These are phyloP conservation scores for Brachionus manjavacas DNA, from an alignment of 1,140 invertebrate species.

Conservation along the genomic window DNA sequence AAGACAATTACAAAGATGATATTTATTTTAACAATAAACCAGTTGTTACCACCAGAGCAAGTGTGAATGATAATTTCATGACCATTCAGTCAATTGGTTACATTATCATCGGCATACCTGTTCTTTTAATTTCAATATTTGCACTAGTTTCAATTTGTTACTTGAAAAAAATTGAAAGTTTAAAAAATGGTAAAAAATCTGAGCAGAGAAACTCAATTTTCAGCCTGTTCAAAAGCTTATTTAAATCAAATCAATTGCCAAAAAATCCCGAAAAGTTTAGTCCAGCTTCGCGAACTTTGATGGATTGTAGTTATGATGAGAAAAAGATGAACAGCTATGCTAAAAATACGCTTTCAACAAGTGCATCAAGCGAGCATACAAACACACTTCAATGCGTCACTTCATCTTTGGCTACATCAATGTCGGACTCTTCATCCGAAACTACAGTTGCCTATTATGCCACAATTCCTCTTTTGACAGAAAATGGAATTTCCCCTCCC, in stretches of 20 bases:
- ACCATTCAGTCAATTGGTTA: slow-evolving; percentile 29
- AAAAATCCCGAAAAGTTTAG: background rate
- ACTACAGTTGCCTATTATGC: slow-evolving; percentile 40
- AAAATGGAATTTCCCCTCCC: background rate
- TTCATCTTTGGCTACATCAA: background rate
- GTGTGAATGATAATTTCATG: background rate
- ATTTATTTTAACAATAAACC: slow-evolving; percentile 1
- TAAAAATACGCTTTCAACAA: slow-evolving; percentile 21
- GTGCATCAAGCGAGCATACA: slow-evolving; percentile 24
- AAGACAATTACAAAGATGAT: background rate
- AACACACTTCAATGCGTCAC: background rate
- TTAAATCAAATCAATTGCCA: background rate
- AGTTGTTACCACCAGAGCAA: background rate
- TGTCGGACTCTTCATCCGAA: slow-evolving; percentile 27
- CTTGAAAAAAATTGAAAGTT: slow-evolving; percentile 12
- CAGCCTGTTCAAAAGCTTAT: background rate
- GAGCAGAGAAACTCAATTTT: background rate
- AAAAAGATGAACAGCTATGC: background rate
- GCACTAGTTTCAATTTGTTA: slow-evolving; percentile 18
- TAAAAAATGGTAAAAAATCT: background rate
- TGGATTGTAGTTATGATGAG: background rate
- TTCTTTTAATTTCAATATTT: background rate
- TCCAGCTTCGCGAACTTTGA: background rate
- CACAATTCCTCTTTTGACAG: slow-evolving; percentile 22
- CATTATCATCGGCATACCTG: slow-evolving; percentile 1